Conservation (phyloP, 2,888 invertebrate species). For the Linnaemya vulpina region DNA sequence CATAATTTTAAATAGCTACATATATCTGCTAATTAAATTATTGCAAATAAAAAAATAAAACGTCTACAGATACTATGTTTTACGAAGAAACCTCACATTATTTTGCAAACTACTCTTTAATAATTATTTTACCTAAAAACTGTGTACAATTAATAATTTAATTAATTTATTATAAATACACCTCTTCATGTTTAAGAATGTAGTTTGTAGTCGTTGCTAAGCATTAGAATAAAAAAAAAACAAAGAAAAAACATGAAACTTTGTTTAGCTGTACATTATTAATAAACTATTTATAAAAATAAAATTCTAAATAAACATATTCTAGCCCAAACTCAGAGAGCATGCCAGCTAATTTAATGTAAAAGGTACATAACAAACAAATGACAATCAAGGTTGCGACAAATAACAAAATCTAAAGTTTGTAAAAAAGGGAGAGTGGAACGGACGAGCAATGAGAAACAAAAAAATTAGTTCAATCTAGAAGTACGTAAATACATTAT, state of each 20-base stretch:
- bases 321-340: neutral
- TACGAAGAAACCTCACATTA: neutral
- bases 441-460: no score
- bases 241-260: conserved; percentile 36
- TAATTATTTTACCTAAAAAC: conserved; percentile 22
- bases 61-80: conserved; percentile 1
- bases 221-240: conserved; percentile 37
- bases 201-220: conserved; percentile 58
- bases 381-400: no score
- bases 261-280: conserved; percentile 62
- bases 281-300: conserved; percentile 36
- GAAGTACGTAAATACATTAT: no score
- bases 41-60: conserved; percentile 19
- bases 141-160: conserved; percentile 25
- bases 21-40: neutral
- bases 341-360: no score
- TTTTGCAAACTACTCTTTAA: neutral
- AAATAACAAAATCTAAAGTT: no score
- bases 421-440: no score
- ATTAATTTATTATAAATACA: conserved; percentile 54
- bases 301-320: neutral
- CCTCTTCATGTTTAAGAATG: conserved; percentile 39
- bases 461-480: no score
- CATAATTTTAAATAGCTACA: neutral
- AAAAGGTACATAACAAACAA: no score